Evolutionary conservation across 2,113 vertebrate genomes (phyloP), one percentile per base, ranked within the genome.

Genomic region (Camelus bactrianus): DNA sequence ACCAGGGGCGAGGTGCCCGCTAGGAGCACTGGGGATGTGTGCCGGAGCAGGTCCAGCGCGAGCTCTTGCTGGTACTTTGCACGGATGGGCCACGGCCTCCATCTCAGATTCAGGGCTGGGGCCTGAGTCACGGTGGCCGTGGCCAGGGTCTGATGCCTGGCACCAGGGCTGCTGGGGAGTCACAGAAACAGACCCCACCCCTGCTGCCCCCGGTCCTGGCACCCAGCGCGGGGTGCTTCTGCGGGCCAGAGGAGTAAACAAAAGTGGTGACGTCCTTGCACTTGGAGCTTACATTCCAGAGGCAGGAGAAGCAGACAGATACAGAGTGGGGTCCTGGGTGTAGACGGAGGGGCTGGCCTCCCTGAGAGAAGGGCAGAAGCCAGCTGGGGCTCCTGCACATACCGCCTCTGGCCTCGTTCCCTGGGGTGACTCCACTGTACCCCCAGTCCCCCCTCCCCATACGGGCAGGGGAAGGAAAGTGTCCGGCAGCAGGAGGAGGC

Each of bases 71-170:
- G 42, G 24, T 11, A 0, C 9, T 0, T 26, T 8, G 17, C 22
- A 6, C 2, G 52, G 58, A 19, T 1, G 26, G 42, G 46, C 54
- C 30, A 16, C 0, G 24, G 7, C 64, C 30, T 72, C 2, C 1
- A 0, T 5, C 4, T 32, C 38, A 46, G 17, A 3, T n/a, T 5
- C 0, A 28, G 30, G 26, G 3, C 72, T 92, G 46, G 48, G 24
- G 24, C 50, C 67, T 52, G 38, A 70, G n/a, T 54, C 0, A 6
- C 30, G 10, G 20, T 28, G 19, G 22, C 28, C 69, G 17, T 1
- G 14, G 64, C 17, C 17, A 19, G 64, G n/a, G n/a, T 22, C 35
- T 56, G 65, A 54, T 19, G 9, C 48, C 54, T 22, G 11, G 67
- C 70, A 76, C 22, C 3, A 4, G 54, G 76, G 58, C 50, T 77